Conservation (phyloP, 2,888 invertebrate species). For the Thera obeliscata region DNA sequence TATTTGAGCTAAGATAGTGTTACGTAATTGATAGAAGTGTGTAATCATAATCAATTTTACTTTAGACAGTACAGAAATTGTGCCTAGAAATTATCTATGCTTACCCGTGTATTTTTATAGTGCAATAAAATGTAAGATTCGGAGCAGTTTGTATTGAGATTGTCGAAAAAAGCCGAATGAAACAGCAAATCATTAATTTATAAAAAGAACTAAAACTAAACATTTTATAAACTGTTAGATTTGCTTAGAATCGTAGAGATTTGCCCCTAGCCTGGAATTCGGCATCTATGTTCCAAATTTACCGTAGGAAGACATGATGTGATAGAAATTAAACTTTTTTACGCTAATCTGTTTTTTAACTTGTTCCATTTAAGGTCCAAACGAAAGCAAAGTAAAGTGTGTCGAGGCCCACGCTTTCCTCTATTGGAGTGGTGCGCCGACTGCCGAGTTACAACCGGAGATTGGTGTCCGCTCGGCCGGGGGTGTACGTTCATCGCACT, state of each 20-base stretch:
- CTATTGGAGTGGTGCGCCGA: constrained; percentile 45
- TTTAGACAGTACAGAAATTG: constrained; percentile 79
- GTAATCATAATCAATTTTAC: constrained; percentile 68
- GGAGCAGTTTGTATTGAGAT: constrained; percentile 58
- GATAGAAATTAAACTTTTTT: constrained; percentile 83
- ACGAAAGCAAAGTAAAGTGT: constrained; percentile 50
- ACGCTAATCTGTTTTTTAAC: constrained; percentile 66
- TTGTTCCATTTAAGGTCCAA: constrained; percentile 42
- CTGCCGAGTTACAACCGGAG: constrained; percentile 58
- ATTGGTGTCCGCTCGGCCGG: constrained; percentile 54
- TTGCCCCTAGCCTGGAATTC: constrained; percentile 71
- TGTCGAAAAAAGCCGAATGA: constrained; percentile 21
- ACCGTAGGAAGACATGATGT: constrained; percentile 81
- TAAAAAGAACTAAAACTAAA: constrained; percentile 16
- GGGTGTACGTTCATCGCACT: constrained; percentile 71
- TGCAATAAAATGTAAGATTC: constrained; percentile 72
- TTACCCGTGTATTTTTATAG: constrained; percentile 81
- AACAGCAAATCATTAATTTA: constrained; percentile 32
- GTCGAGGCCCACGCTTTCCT: constrained; percentile 76
- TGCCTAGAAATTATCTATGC: constrained; percentile 79
- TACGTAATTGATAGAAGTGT: constrained; percentile 70
- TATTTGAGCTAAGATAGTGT: constrained; percentile 58
- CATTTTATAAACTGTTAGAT: constrained; percentile 37
- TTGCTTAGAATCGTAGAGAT: constrained; percentile 76
- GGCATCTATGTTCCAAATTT: constrained; percentile 79